Percentiles rank a stretch among this genome's conserved stretches.
Evolutionary conservation across 2,888 invertebrate species (phyloP).

Genomic region (Nudaria mundana): DNA sequence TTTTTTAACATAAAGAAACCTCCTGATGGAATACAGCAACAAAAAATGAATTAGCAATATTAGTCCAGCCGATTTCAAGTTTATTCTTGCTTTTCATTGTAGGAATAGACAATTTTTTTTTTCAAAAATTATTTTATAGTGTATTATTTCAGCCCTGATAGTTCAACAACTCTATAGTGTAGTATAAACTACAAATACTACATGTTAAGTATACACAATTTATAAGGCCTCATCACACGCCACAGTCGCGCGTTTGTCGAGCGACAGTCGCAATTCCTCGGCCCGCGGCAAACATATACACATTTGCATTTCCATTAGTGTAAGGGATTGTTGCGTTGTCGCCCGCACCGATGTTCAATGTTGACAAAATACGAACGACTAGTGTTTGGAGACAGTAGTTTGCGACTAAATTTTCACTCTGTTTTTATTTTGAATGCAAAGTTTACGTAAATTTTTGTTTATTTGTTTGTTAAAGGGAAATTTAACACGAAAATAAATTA

Average conservation of each 20-base stretch:
- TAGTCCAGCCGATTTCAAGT: too few species aligned
- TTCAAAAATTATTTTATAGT: too few species aligned
- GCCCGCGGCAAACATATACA: constrained; percentile 21
- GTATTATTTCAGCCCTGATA: too few species aligned
- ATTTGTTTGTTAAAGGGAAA: too few species aligned
- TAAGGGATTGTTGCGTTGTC: constrained; percentile 17
- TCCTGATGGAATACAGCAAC: too few species aligned
- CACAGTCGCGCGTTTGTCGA: background rate
- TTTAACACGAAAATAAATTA: too few species aligned
- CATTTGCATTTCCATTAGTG: constrained; percentile 38
- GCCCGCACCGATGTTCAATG: constrained; percentile 30
- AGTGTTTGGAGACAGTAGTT: constrained; percentile 1
- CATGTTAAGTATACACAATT: background rate
- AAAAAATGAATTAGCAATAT: too few species aligned
- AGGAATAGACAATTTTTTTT: too few species aligned
- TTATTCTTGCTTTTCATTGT: too few species aligned
- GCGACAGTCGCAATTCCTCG: constrained; percentile 3
- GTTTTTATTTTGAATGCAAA: background rate
- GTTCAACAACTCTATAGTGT: too few species aligned
- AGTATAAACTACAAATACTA: too few species aligned
- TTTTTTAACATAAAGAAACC: too few species aligned
- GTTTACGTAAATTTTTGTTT: background rate
- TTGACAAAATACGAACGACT: constrained; percentile 28
- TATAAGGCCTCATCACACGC: background rate
- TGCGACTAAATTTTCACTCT: background rate